Conservation (phyloP, 2,888 invertebrate species). For the Perizoma affinitatum region DNA sequence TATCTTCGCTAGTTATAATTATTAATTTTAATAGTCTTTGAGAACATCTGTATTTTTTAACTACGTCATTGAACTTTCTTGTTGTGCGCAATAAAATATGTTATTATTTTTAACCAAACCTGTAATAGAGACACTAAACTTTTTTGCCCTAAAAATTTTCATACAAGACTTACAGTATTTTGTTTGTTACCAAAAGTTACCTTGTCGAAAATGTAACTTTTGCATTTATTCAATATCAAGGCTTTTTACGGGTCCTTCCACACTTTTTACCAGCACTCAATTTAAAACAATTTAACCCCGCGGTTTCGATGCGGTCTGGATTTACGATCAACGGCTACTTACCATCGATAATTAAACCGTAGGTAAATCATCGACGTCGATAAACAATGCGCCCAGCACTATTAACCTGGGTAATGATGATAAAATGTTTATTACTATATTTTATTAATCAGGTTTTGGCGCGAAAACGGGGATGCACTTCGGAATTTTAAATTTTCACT, state of each 20-base stretch:
- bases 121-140: too few relatives aligned
- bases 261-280: conserved; percentile 30
- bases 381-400: conserved; percentile 34
- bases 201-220: not conserved
- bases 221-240: conserved; percentile 12
- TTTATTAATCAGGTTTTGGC: conserved; percentile 30
- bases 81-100: not conserved
- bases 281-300: conserved; percentile 32
- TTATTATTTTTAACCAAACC: not conserved
- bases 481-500: conserved; percentile 8
- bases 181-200: not conserved
- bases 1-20: conserved; percentile 18
- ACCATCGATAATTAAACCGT: conserved; percentile 41
- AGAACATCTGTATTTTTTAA: conserved; percentile 26
- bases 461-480: conserved; percentile 14
- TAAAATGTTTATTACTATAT: conserved; percentile 29
- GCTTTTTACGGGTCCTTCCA: conserved; percentile 10
- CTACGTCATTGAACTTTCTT: conserved; percentile 7
- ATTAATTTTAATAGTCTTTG: conserved; percentile 19
- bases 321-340: conserved; percentile 44
- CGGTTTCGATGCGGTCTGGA: conserved; percentile 32
- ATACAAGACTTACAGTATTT: too few relatives aligned
- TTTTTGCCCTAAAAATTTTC: too few relatives aligned
- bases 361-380: conserved; percentile 33
- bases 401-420: conserved; percentile 34